These are phyloP conservation scores for Peromyscus californicus DNA, from an alignment of 2,113 vertebrate genomes.

Conservation along the genomic window DNA sequence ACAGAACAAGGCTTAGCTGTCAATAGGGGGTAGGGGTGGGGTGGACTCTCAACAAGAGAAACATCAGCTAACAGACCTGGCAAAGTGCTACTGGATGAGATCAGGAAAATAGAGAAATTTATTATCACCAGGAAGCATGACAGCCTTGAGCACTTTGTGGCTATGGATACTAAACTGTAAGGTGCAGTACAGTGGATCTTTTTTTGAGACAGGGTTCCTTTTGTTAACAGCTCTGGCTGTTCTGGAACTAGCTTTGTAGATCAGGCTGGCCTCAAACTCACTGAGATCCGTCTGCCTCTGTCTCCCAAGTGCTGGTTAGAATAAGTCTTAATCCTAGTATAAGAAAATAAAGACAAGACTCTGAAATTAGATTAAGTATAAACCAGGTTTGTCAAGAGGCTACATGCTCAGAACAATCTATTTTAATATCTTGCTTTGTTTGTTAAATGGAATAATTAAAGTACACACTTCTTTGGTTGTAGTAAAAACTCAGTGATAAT, in stretches of 20 bases:
- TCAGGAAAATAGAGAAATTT: not conserved
- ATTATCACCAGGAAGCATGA: not conserved
- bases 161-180: not conserved
- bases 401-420: not conserved
- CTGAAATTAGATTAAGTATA: not conserved
- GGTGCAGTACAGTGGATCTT: not conserved
- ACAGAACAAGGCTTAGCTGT: not conserved
- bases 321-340: slow-evolving; percentile 26
- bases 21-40: not conserved
- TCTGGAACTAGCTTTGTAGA: not conserved
- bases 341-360: not conserved
- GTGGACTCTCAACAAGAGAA: not conserved
- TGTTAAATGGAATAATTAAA: not conserved
- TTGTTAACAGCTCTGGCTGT: not conserved
- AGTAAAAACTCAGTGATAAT: not conserved
- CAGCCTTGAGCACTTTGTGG: not conserved
- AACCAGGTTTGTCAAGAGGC: not conserved
- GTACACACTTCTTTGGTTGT: not conserved
- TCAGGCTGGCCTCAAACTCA: not conserved
- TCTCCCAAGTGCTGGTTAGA: not conserved
- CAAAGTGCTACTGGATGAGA: not conserved
- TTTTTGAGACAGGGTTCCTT: not conserved
- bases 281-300: not conserved
- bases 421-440: not conserved
- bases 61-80: not conserved